phyloP scores from a whole-genome alignment of 2,888 invertebrate species.

The Linyphia triangularis region DNA sequence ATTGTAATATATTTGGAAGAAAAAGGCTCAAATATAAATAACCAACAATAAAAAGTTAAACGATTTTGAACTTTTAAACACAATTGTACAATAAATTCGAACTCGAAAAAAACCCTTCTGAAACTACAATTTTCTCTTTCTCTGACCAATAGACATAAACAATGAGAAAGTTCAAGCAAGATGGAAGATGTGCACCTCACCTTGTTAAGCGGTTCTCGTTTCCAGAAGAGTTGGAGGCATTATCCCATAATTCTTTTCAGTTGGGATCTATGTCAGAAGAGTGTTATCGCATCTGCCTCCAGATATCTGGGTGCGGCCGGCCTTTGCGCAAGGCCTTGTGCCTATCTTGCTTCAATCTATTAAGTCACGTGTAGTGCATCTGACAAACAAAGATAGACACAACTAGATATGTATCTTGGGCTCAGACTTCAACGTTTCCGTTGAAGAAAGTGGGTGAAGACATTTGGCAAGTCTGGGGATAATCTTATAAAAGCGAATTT shows the following conservation, averaged over 20 bases:
- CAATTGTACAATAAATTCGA: too few species aligned
- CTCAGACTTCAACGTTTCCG: not conserved
- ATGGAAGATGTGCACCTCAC: too few species aligned
- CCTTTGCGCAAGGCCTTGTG: not conserved
- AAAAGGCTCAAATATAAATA: too few species aligned
- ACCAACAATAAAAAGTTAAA: too few species aligned
- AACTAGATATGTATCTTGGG: not conserved
- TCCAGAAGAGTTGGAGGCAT: too few species aligned
- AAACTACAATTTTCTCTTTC: too few species aligned
- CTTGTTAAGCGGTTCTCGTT: too few species aligned
- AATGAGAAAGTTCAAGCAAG: too few species aligned
- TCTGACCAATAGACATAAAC: too few species aligned
- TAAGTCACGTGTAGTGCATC: not conserved
- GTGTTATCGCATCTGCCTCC: not conserved
- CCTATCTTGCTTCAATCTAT: not conserved
- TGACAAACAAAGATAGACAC: not conserved
- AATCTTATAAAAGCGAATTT: not conserved
- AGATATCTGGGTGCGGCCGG: not conserved
- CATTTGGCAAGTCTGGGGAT: not conserved
- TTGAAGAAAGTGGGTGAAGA: not conserved
- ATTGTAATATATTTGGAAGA: too few species aligned
- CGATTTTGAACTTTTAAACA: too few species aligned
- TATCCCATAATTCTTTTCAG: not conserved
- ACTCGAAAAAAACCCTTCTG: too few species aligned
- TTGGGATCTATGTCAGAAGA: not conserved